phyloP scores from a whole-genome alignment of 53 echinoderm and acorn worm species.

The Apostichopus leukothele region DNA sequence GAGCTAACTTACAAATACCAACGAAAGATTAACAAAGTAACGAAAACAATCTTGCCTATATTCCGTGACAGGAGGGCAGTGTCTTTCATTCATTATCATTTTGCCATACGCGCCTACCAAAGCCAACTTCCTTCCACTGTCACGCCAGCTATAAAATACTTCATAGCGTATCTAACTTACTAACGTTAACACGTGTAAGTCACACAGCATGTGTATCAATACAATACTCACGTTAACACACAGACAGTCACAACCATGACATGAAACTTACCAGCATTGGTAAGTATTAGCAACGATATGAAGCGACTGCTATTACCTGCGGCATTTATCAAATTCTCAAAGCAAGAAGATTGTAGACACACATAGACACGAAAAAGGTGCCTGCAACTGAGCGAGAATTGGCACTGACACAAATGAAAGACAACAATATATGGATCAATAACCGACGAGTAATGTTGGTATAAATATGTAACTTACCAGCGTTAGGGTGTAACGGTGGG shows the following conservation, averaged over 20 bases:
- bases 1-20: too few species aligned
- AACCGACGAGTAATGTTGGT: neutral
- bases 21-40: too few species aligned
- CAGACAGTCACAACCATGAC: neutral
- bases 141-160: too few species aligned
- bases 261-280: neutral
- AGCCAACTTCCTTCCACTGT: too few species aligned
- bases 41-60: too few species aligned
- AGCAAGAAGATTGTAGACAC: neutral
- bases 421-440: neutral
- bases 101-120: too few species aligned
- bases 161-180: too few species aligned
- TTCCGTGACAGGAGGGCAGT: too few species aligned
- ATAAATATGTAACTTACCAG: neutral
- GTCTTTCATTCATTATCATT: too few species aligned
- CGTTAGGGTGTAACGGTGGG: constrained; percentile 3
- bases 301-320: neutral
- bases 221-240: neutral
- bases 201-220: too few species aligned
- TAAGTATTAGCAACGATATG: neutral
- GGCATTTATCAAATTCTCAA: neutral
- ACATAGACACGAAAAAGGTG: neutral
- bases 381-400: neutral
- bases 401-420: neutral
- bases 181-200: too few species aligned